phyloP scores from a whole-genome alignment of 2,888 invertebrate species.

The Ypsolopha sequella region DNA sequence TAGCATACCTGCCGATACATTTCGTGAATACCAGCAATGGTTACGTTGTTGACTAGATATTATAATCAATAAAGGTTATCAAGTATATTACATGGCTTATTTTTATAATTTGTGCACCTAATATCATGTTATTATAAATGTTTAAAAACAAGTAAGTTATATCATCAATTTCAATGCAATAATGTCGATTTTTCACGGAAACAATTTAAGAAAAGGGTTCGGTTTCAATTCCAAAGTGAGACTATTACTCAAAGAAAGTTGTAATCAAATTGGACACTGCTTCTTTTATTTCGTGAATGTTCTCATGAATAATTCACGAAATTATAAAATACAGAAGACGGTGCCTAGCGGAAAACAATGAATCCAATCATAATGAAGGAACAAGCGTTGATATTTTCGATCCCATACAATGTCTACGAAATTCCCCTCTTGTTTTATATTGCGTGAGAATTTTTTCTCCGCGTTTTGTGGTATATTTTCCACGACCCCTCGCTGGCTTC shows the following conservation, averaged over 20 bases:
- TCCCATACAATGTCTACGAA: slow-evolving; percentile 9
- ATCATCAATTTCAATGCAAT: too few relatives aligned
- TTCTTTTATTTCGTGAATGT: slow-evolving; percentile 14
- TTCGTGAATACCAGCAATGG: too few relatives aligned
- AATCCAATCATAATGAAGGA: slow-evolving; percentile 33
- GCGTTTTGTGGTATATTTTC: slow-evolving; percentile 22
- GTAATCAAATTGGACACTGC: slow-evolving; percentile 5
- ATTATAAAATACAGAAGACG: slow-evolving; percentile 31
- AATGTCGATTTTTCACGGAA: too few relatives aligned
- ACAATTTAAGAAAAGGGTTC: too few relatives aligned
- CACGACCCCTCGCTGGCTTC: slow-evolving; percentile 19
- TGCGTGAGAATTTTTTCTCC: slow-evolving; percentile 19
- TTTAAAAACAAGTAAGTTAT: too few relatives aligned
- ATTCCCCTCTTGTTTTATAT: slow-evolving; percentile 21
- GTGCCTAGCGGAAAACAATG: slow-evolving; percentile 37
- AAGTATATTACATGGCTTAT: too few relatives aligned
- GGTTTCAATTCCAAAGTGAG: too few relatives aligned
- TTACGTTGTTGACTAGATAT: too few relatives aligned
- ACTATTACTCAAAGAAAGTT: neutral
- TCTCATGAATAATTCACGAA: slow-evolving; percentile 34
- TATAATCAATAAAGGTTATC: too few relatives aligned
- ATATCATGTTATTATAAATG: too few relatives aligned
- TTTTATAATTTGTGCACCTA: too few relatives aligned
- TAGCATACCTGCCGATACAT: too few relatives aligned
- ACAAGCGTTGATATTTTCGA: slow-evolving; percentile 15